Conservation (phyloP, 1,140 invertebrate genomes). For the Nixonia krombeini region DNA sequence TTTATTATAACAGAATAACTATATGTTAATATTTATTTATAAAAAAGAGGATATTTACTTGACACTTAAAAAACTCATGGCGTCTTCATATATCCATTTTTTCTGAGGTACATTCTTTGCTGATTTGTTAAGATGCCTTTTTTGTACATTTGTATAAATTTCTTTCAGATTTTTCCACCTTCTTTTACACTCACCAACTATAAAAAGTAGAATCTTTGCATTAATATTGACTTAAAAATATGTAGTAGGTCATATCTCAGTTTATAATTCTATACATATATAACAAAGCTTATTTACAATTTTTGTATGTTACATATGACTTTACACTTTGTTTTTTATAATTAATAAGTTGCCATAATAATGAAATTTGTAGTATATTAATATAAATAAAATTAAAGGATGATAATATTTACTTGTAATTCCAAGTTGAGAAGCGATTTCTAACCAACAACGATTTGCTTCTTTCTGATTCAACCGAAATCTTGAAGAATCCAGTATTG, state of each 20-base stretch:
- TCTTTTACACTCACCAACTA: slow-evolving; percentile 38
- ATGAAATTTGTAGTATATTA: too few relatives aligned
- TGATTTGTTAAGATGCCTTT: slow-evolving; percentile 6
- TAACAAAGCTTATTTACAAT: neutral
- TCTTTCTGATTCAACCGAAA: slow-evolving; percentile 29
- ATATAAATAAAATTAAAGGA: neutral
- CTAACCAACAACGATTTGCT: slow-evolving; percentile 22
- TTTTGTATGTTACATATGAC: neutral
- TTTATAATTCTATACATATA: slow-evolving; percentile 6
- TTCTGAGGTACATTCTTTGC: slow-evolving; percentile 27
- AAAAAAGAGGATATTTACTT: slow-evolving; percentile 56
- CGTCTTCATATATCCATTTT: slow-evolving; percentile 67
- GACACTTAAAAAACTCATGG: slow-evolving; percentile 62
- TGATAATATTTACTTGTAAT: slow-evolving; percentile 17
- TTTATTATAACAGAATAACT: too few relatives aligned
- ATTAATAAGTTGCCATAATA: too few relatives aligned
- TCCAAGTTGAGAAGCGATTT: slow-evolving; percentile 22
- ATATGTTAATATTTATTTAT: too few relatives aligned
- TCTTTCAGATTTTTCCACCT: slow-evolving; percentile 44
- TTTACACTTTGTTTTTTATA: too few relatives aligned
- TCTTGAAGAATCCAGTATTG: slow-evolving; percentile 28
- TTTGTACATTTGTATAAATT: slow-evolving; percentile 31
- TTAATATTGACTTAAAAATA: too few relatives aligned
- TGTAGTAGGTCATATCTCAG: too few relatives aligned
- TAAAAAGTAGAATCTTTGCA: too few relatives aligned